Conservation (phyloP, 2,888 invertebrate genomes). For the Ichneumoninae sp. region DNA sequence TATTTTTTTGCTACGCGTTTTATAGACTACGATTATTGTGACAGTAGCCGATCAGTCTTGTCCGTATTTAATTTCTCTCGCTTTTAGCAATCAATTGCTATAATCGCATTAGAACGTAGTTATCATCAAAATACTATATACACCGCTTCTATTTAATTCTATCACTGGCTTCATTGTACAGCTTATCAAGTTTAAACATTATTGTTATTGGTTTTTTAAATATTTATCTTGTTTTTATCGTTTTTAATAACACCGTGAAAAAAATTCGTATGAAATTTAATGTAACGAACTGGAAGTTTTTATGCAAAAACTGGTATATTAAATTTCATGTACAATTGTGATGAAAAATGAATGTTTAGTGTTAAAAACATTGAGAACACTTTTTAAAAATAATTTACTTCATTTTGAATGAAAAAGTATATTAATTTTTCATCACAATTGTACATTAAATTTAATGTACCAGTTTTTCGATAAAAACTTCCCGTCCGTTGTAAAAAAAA, state of each 20-base stretch:
- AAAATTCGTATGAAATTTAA: no score
- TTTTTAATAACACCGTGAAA: slow-evolving; percentile 9
- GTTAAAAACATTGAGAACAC: no score
- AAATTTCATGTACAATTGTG: no score
- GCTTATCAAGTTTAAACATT: slow-evolving; percentile 55
- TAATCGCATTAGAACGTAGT: slow-evolving; percentile 62
- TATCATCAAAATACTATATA: slow-evolving; percentile 34
- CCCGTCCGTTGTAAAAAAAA: no score
- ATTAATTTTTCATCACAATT: no score
- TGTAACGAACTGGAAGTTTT: no score
- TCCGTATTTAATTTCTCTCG: slow-evolving; percentile 64
- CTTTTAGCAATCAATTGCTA: slow-evolving; percentile 65
- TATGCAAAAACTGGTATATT: no score
- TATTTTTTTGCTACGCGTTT: slow-evolving; percentile 61
- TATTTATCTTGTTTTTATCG: slow-evolving; percentile 34
- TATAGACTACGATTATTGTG: slow-evolving; percentile 73
- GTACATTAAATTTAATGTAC: no score
- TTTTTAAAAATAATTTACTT: no score
- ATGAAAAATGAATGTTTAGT: no score
- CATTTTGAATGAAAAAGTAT: no score
- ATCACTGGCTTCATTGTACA: slow-evolving; percentile 47
- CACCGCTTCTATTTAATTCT: slow-evolving; percentile 44
- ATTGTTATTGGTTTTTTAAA: background rate
- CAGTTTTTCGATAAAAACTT: no score
- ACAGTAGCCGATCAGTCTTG: slow-evolving; percentile 79